phyloP scores from a whole-genome alignment of 2,113 vertebrate genomes.

The Apistogramma diplotaenia region DNA sequence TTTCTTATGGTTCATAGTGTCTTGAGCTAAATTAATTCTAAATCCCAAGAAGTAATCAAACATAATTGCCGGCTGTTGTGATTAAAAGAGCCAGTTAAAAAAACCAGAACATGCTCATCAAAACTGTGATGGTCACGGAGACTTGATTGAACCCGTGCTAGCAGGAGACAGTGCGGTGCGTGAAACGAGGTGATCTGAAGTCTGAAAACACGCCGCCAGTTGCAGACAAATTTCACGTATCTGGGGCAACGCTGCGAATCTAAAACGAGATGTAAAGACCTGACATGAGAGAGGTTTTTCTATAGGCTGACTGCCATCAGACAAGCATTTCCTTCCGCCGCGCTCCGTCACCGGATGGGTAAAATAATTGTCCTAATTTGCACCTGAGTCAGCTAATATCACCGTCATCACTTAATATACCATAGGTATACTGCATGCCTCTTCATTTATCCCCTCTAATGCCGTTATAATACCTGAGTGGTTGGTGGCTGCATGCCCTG shows the following conservation, averaged over 20 bases:
- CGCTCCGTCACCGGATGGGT: not conserved
- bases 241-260: not conserved
- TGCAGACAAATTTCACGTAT: not conserved
- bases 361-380: not conserved
- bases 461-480: slow-evolving; percentile 60
- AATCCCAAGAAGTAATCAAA: not conserved
- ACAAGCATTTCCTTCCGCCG: not conserved
- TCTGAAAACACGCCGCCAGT: not conserved
- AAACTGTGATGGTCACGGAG: not conserved
- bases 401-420: slow-evolving; percentile 15
- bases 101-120: not conserved
- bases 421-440: slow-evolving; percentile 14
- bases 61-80: not conserved
- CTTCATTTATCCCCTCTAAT: slow-evolving; percentile 51
- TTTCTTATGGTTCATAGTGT: not conserved
- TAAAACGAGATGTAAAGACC: not conserved
- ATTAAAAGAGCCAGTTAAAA: not conserved
- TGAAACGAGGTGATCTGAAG: not conserved
- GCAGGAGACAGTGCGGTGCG: not conserved
- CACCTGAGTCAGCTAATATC: not conserved
- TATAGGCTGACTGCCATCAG: not conserved
- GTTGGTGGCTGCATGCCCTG: slow-evolving; percentile 37
- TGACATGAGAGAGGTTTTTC: not conserved
- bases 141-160: not conserved
- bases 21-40: not conserved